A percentile compares a stretch with the other conserved stretches of the same genome.
Evolutionary conservation across 1,140 invertebrate genomes (phyloP).

Genomic region (Lasioglossum albipes): DNA sequence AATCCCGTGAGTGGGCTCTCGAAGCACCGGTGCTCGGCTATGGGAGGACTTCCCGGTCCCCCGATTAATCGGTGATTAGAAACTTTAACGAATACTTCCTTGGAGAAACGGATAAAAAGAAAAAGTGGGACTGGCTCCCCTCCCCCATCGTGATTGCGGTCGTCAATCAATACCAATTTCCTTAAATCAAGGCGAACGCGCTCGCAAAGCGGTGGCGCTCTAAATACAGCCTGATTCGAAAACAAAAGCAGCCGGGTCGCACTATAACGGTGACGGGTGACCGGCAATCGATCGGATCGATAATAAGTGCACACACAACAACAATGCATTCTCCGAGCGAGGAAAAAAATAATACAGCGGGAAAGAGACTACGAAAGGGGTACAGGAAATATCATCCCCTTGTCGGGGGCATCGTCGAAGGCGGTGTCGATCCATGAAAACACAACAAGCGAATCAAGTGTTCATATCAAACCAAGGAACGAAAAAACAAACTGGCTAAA

Average conservation of each 20-base stretch:
- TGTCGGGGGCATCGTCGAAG: neutral
- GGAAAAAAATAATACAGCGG: too few species aligned
- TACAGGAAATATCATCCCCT: neutral
- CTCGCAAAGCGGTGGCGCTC: slow-evolving; percentile 23
- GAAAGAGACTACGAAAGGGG: too few species aligned
- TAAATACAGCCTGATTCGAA: slow-evolving; percentile 32
- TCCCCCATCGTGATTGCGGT: slow-evolving; percentile 8
- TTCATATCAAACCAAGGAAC: neutral
- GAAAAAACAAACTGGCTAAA: too few species aligned
- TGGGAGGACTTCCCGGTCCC: neutral
- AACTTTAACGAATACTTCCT: slow-evolving; percentile 31
- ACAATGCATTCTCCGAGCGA: neutral
- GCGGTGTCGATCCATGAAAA: neutral
- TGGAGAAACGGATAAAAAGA: slow-evolving; percentile 2
- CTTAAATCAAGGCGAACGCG: slow-evolving; percentile 30
- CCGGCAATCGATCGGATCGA: neutral
- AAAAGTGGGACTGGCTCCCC: slow-evolving; percentile 3
- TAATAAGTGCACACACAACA: neutral
- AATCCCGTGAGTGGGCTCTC: too few species aligned
- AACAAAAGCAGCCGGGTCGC: slow-evolving; percentile 14
- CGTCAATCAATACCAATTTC: slow-evolving; percentile 43
- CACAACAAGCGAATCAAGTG: neutral
- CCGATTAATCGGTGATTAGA: neutral
- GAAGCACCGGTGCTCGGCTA: too few species aligned
- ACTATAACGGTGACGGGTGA: neutral